Evolutionary conservation across 2,113 vertebrate species (phyloP).

Genomic region (Bos indicus): DNA sequence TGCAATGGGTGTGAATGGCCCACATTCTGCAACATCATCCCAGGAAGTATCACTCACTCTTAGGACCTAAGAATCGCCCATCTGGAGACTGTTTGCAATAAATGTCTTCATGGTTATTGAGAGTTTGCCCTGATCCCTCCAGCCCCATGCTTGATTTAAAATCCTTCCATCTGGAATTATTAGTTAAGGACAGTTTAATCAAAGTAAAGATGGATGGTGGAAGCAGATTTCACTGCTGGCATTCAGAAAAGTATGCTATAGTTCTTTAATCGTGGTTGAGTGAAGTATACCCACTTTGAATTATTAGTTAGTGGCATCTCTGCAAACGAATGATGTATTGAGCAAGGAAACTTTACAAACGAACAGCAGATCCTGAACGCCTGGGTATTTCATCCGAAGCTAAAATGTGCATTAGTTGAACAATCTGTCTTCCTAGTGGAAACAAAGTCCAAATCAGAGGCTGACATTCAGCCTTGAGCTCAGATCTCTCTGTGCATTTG

Average conservation of each 20-base stretch:
- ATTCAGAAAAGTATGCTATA: neutral
- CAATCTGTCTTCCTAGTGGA: neutral
- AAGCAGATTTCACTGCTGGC: conserved; percentile 45
- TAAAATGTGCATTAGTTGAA: neutral
- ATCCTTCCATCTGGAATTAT: conserved; percentile 47
- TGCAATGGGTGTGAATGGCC: neutral
- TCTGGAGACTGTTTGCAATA: neutral
- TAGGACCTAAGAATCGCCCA: neutral
- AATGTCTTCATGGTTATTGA: neutral
- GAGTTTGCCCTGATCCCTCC: neutral
- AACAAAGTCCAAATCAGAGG: neutral
- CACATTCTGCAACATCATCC: accelerated
- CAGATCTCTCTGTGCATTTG: neutral
- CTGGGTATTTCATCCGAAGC: neutral
- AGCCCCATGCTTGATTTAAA: conserved; percentile 13
- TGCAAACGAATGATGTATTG: conserved; percentile 47
- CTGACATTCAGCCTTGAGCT: neutral
- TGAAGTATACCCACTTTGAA: conserved; percentile 60
- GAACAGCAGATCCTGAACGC: neutral
- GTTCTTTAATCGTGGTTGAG: conserved; percentile 52
- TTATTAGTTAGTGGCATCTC: conserved; percentile 60
- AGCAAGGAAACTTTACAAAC: conserved; percentile 57
- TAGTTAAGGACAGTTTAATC: conserved; percentile 44
- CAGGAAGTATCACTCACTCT: accelerated
- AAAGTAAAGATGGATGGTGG: conserved; percentile 34